Percentiles rank a stretch among this genome's conserved stretches.
These are phyloP conservation scores for Myxocyprinus asiaticus DNA, from an alignment of 2,113 vertebrate species.

Conservation along the genomic window DNA sequence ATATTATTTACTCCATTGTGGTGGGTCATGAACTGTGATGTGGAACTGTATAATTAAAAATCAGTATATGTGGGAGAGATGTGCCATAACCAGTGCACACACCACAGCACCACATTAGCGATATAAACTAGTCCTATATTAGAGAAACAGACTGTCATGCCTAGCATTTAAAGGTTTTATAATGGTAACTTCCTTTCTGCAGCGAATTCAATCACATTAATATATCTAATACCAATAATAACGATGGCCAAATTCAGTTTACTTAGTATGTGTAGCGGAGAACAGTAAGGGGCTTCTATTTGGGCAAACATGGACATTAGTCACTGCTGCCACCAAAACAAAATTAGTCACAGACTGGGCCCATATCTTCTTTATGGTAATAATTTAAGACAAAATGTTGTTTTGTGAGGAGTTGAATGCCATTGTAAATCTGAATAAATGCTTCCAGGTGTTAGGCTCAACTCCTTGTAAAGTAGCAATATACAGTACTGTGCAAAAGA, in stretches of 20 bases:
- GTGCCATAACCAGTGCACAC: not conserved
- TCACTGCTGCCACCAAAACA: constrained; percentile 20
- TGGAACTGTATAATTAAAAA: not conserved
- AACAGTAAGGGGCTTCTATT: not conserved
- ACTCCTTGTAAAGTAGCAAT: constrained; percentile 45
- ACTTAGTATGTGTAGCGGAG: not conserved
- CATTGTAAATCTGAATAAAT: constrained; percentile 48
- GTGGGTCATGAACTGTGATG: not conserved
- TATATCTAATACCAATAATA: constrained; percentile 27
- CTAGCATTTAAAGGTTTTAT: constrained; percentile 52
- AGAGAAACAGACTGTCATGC: constrained; percentile 52
- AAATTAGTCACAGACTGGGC: constrained; percentile 32
- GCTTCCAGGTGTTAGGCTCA: constrained; percentile 54
- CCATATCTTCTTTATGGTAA: constrained; percentile 31
- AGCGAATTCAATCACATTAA: constrained; percentile 58
- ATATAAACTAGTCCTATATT: constrained; percentile 51
- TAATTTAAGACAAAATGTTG: constrained; percentile 39
- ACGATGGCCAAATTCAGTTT: constrained; percentile 20
- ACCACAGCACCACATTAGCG: not conserved
- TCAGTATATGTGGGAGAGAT: constrained; percentile 45
- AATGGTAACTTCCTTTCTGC: constrained; percentile 50
- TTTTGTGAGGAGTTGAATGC: constrained; percentile 47
- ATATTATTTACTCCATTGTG: not conserved
- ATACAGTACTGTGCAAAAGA: too few relatives aligned
- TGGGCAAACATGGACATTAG: not conserved